phyloP scores from a whole-genome alignment of 2,113 vertebrate species.

The Cephalopholis sonnerati region DNA sequence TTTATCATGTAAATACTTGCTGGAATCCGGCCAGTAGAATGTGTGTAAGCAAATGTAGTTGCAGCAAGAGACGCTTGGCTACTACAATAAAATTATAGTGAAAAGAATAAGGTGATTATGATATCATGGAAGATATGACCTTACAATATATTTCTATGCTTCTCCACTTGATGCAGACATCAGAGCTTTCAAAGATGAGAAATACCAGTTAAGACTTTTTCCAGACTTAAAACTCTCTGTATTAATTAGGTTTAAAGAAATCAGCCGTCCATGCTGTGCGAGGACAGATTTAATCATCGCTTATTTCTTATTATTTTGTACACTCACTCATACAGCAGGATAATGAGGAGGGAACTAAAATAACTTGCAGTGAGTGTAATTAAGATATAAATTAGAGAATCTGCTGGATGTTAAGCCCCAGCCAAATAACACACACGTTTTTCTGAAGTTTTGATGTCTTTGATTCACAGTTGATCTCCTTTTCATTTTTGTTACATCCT shows the following conservation, averaged over 20 bases:
- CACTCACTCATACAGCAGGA: neutral
- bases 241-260: constrained; percentile 17
- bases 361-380: constrained; percentile 22
- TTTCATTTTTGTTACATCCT: neutral
- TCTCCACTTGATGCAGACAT: neutral
- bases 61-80: neutral
- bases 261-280: neutral
- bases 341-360: constrained; percentile 17
- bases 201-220: neutral
- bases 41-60: neutral
- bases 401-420: neutral
- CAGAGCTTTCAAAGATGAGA: neutral
- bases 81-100: neutral
- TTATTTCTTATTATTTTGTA: neutral
- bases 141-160: neutral
- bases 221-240: neutral
- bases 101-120: neutral
- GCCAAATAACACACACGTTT: neutral
- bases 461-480: neutral
- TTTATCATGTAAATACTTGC: neutral
- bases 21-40: neutral
- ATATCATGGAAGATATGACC: neutral
- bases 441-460: neutral
- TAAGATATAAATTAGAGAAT: constrained; percentile 6
- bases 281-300: constrained; percentile 7